Conservation (phyloP, 2,888 invertebrate genomes). For the Ochlodes sylvanus region DNA sequence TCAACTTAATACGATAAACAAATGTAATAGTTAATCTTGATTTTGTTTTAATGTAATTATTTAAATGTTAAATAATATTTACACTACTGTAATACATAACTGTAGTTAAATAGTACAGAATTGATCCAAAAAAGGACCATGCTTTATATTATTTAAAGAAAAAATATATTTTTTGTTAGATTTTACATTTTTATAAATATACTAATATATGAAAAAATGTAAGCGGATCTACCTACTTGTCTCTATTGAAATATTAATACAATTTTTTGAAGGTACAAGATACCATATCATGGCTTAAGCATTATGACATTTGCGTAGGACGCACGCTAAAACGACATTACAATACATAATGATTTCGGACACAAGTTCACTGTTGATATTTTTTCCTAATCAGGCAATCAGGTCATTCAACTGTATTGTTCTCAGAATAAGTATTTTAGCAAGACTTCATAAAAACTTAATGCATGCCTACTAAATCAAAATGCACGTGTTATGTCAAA, state of each 20-base stretch:
- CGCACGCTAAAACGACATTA: slow-evolving; percentile 9
- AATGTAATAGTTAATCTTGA: no score
- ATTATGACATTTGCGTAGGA: slow-evolving; percentile 12
- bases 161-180: no score
- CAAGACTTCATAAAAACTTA: background rate
- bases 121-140: no score
- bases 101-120: no score
- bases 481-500: background rate
- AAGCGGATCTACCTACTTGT: background rate
- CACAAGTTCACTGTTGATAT: slow-evolving; percentile 40
- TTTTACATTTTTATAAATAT: no score
- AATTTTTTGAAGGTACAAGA: background rate
- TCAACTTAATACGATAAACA: no score
- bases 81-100: no score
- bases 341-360: slow-evolving; percentile 46
- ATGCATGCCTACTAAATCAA: background rate
- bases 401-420: slow-evolving; percentile 58
- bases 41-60: no score
- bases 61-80: no score
- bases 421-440: slow-evolving; percentile 21
- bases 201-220: no score
- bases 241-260: slow-evolving; percentile 1
- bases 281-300: slow-evolving; percentile 1
- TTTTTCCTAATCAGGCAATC: slow-evolving; percentile 43
- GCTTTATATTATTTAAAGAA: no score